Evolutionary conservation across 2,113 vertebrate species (phyloP).

Genomic region (Petrocephalus zakoni): DNA sequence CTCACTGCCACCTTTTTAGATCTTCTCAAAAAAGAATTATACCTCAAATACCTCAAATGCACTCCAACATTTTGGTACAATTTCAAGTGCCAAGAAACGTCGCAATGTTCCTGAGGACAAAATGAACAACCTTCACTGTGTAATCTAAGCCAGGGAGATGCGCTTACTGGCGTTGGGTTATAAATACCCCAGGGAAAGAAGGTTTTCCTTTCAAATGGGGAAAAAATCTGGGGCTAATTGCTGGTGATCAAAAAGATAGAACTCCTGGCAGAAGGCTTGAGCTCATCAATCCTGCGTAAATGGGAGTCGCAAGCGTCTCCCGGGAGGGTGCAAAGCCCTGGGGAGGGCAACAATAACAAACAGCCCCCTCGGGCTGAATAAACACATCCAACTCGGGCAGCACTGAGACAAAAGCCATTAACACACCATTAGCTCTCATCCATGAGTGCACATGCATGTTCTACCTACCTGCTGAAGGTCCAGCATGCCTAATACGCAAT

Average conservation of each 20-base stretch:
- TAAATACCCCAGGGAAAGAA: neutral
- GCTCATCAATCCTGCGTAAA: constrained; percentile 30
- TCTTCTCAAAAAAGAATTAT: neutral
- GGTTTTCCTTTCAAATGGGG: neutral
- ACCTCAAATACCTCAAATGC: neutral
- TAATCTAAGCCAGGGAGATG: neutral
- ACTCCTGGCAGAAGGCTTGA: constrained; percentile 29
- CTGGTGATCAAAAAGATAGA: constrained; percentile 15
- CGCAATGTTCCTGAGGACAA: neutral
- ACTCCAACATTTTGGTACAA: neutral
- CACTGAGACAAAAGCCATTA: constrained; percentile 24
- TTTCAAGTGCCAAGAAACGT: neutral
- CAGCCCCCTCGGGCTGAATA: constrained; percentile 43
- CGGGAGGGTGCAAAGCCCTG: constrained; percentile 45
- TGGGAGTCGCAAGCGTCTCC: constrained; percentile 36
- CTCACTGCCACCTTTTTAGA: neutral
- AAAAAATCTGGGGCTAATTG: neutral
- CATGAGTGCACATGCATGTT: neutral
- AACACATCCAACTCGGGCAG: constrained; percentile 38
- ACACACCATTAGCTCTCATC: neutral
- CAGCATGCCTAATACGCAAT: neutral
- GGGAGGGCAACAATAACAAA: constrained; percentile 44
- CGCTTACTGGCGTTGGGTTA: neutral
- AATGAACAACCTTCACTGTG: neutral
- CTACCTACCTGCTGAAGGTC: neutral